Percentiles rank a stretch among this genome's conserved stretches.
Conservation (phyloP, 92 coral and sea anemone species). For the Porites rus region DNA sequence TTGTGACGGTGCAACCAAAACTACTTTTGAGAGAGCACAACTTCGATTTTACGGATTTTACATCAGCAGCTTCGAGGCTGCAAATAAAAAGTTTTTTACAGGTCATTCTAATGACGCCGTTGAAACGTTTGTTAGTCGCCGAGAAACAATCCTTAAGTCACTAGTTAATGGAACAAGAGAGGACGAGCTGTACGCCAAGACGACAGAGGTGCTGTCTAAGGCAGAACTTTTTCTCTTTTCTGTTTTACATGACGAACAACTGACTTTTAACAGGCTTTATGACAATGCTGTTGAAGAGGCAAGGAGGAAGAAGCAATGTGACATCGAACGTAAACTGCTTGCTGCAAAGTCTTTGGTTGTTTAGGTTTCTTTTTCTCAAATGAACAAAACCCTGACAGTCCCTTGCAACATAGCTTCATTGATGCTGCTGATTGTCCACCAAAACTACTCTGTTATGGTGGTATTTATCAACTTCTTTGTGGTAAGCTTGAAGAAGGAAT, state of each 20-base stretch:
- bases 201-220: not conserved
- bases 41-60: slow-evolving; percentile 4
- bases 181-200: not conserved
- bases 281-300: slow-evolving; percentile 9
- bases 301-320: not conserved
- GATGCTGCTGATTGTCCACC: slow-evolving; percentile 14
- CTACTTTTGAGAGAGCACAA: not conserved
- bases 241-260: not conserved
- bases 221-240: slow-evolving; percentile 19
- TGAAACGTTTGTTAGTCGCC: not conserved
- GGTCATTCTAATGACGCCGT: slow-evolving; percentile 11
- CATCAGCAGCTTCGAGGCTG: not conserved
- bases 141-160: not conserved
- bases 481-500: slow-evolving; percentile 26
- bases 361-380: not conserved
- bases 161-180: not conserved
- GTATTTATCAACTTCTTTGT: not conserved
- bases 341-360: slow-evolving; percentile 23
- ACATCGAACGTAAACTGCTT: not conserved
- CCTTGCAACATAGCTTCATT: slow-evolving; percentile 17
- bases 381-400: not conserved
- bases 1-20: not conserved
- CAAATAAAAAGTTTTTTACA: not conserved
- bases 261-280: not conserved
- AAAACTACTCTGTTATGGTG: slow-evolving; percentile 4